Evolutionary conservation across 1,140 invertebrate genomes (phyloP).

Genomic region (Laupala kohalensis): DNA sequence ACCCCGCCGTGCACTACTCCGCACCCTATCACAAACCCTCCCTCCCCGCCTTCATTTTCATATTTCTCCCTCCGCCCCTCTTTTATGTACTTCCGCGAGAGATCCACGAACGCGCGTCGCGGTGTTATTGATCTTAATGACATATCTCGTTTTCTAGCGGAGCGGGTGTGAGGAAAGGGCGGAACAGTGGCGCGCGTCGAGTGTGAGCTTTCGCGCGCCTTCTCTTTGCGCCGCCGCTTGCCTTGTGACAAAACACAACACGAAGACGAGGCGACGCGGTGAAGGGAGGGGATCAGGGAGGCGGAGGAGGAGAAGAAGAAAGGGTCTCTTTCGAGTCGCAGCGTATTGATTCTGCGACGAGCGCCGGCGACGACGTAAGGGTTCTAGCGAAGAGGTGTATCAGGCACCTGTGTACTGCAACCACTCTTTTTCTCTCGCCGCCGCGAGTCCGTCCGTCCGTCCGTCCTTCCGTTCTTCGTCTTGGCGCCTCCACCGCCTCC

Average conservation of each 20-base stretch:
- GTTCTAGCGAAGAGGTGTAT: too few species aligned
- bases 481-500: too few species aligned
- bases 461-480: too few species aligned
- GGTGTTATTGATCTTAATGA: conserved; percentile 15
- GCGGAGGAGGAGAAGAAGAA: neutral
- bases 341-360: too few species aligned
- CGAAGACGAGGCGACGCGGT: neutral
- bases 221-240: neutral
- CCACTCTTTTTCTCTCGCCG: too few species aligned
- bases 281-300: neutral
- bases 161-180: neutral
- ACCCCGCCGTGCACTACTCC: too few species aligned
- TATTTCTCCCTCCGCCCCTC: conserved; percentile 2
- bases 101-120: neutral
- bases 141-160: conserved; percentile 11
- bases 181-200: neutral
- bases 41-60: conserved; percentile 3
- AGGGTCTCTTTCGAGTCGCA: too few species aligned
- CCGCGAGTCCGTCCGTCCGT: too few species aligned
- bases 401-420: too few species aligned
- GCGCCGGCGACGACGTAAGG: too few species aligned
- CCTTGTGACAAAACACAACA: conserved; percentile 7
- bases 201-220: neutral
- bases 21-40: neutral
- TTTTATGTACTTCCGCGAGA: too few species aligned